phyloP scores from a whole-genome alignment of 2,113 vertebrate species.

The Varanus komodoensis region DNA sequence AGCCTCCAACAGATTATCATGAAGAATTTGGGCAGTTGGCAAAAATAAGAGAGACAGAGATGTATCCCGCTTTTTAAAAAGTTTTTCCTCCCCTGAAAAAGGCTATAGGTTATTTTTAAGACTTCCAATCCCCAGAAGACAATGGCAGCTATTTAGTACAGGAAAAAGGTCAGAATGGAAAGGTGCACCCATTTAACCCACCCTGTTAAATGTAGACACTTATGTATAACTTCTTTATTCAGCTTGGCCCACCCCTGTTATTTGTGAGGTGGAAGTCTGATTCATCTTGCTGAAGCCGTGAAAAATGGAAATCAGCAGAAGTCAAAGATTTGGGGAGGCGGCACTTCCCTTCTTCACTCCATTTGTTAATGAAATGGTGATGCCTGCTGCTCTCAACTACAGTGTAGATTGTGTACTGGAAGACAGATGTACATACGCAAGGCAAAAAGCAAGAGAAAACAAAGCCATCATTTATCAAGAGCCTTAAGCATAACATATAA shows the following conservation, averaged over 20 bases:
- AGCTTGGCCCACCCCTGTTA: not conserved
- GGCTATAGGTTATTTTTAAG: not conserved
- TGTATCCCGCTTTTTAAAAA: too few relatives aligned
- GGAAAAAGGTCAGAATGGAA: not conserved
- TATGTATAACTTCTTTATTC: not conserved
- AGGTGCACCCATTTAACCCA: not conserved
- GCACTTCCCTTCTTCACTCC: not conserved
- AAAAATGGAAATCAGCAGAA: constrained; percentile 1
- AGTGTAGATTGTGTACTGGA: not conserved
- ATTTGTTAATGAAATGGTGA: constrained; percentile 6
- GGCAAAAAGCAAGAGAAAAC: not conserved
- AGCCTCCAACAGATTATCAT: not conserved
- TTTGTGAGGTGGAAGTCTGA: not conserved
- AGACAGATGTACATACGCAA: not conserved
- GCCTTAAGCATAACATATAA: constrained; percentile 8
- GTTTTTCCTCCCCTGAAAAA: not conserved
- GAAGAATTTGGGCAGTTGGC: not conserved
- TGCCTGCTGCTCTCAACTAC: constrained; percentile 8
- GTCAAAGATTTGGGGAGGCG: not conserved
- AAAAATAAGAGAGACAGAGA: not conserved
- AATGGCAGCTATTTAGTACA: not conserved
- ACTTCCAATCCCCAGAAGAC: not conserved
- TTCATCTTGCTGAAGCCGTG: not conserved
- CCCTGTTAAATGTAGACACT: not conserved
- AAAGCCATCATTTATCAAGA: not conserved